Evolutionary conservation across 1,140 invertebrate genomes (phyloP).

Genomic region (Platyscapa corneri): DNA sequence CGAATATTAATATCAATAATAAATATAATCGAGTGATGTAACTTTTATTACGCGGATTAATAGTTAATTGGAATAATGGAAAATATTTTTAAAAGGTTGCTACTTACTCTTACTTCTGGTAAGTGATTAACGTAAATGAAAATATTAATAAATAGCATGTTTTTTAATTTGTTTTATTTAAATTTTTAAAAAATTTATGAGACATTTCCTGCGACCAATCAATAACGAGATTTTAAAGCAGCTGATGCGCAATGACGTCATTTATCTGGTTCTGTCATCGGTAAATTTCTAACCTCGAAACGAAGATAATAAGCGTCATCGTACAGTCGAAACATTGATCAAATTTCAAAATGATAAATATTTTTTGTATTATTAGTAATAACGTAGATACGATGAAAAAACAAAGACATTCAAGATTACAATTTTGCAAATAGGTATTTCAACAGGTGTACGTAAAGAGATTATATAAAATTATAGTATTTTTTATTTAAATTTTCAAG

Average conservation of each 20-base stretch:
- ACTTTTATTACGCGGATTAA: neutral
- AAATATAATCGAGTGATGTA: too few relatives aligned
- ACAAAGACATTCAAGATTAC: neutral
- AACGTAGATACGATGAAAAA: constrained; percentile 23
- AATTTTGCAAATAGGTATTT: constrained; percentile 2
- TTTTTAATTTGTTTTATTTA: too few relatives aligned
- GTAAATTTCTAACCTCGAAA: constrained; percentile 42
- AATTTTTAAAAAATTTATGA: neutral
- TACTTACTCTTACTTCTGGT: too few relatives aligned
- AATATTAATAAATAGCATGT: too few relatives aligned
- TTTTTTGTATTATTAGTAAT: neutral
- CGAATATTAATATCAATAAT: too few relatives aligned
- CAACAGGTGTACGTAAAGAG: neutral
- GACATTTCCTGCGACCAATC: neutral
- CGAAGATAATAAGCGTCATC: constrained; percentile 29
- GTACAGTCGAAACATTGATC: neutral
- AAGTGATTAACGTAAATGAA: too few relatives aligned
- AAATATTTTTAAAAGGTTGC: too few relatives aligned
- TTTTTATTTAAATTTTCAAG: neutral
- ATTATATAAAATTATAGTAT: neutral
- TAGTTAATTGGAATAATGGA: neutral
- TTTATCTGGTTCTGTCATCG: neutral
- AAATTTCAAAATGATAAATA: neutral
- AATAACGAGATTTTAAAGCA: constrained; percentile 2
- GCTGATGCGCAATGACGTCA: constrained; percentile 27